Conservation (phyloP, 2,113 vertebrate species). For the Ctenomys sociabilis region DNA sequence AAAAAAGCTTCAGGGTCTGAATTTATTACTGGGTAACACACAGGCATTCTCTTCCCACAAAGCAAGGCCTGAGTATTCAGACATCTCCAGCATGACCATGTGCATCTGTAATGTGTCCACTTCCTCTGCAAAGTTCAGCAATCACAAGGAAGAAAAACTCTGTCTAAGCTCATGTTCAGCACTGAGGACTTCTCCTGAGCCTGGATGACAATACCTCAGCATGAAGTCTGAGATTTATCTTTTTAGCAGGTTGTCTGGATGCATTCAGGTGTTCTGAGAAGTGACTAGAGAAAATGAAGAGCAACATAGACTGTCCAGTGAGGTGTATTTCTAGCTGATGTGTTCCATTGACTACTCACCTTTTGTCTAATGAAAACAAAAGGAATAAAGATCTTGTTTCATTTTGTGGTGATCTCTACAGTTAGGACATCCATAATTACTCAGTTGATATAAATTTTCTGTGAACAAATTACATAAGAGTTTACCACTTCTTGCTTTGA, state of each 20-base stretch:
- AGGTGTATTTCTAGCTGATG: slow-evolving; percentile 25
- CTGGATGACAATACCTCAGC: background rate
- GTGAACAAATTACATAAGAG: background rate
- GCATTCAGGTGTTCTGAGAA: slow-evolving; percentile 50
- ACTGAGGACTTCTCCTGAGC: slow-evolving; percentile 12
- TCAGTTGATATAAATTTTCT: background rate
- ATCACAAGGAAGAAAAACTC: background rate
- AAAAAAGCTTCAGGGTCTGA: slow-evolving; percentile 36
- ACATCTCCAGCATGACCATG: background rate
- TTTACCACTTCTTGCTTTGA: background rate
- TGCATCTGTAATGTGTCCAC: background rate
- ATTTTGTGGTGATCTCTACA: background rate
- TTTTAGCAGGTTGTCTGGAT: slow-evolving; percentile 50
- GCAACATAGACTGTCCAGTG: background rate
- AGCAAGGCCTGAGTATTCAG: background rate
- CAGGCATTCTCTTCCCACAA: background rate
- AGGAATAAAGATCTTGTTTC: slow-evolving; percentile 57
- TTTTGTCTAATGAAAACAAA: slow-evolving; percentile 40
- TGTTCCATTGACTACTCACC: background rate
- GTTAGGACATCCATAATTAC: background rate
- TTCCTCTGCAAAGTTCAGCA: slow-evolving; percentile 41
- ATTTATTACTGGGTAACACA: slow-evolving; percentile 34
- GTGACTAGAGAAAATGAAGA: slow-evolving; percentile 47
- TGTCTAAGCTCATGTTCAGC: background rate
- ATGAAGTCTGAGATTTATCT: slow-evolving; percentile 54